Base-by-base conservation (phyloP, 1,140 invertebrate genomes). In the Drosophila pruinosa region DNA sequence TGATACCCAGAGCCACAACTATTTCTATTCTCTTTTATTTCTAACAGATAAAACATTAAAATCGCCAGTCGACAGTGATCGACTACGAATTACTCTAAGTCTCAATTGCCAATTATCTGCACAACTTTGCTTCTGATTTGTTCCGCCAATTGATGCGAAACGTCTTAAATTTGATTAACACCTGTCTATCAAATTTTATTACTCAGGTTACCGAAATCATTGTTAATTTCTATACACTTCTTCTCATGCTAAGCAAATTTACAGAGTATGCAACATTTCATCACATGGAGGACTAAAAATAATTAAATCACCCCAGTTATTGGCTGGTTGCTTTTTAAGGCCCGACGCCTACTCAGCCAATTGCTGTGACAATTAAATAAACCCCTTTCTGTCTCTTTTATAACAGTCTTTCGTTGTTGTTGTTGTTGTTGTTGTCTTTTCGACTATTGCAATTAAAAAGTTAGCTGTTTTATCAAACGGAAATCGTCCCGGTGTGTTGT, bases 381-480 rank as follows among this genome's bases (percentile, higher is more conserved):
- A 10, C 28, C 21, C 19, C 7, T 26, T 22, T 53, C 43, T 31
- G 21, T 15, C 6, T 6, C 12, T 45, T 56, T 47, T 28, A 24
- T 43, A 31, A 31, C 38, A 43, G 24, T 22, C 10, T 47, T 26
- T 14, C 14, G 10, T 48, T 58, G 19, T 26, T 50, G 56, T 41
- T 26, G 10, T 36, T 45, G 22, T 53, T 63, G 39, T 48, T 57
- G 14, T 26, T 50, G 48, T 31, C 45, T 26, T 8, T 26, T 38
- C 48, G 47, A 21, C 47, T 57, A 58, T 56, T 48, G 70, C 50
- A 72, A 73, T 73, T 73, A 71, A 70, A 58, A 67, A 74, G 47
- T 62, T 70, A 15, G 24, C 72, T 74, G 26, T 38, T 63, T 71
- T 70, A 31, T 70, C 52, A 70, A 74, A 74, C 72, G 72, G 72